These are phyloP conservation scores for Helleia helle DNA, from an alignment of 2,888 invertebrate genomes.

Conservation along the genomic window DNA sequence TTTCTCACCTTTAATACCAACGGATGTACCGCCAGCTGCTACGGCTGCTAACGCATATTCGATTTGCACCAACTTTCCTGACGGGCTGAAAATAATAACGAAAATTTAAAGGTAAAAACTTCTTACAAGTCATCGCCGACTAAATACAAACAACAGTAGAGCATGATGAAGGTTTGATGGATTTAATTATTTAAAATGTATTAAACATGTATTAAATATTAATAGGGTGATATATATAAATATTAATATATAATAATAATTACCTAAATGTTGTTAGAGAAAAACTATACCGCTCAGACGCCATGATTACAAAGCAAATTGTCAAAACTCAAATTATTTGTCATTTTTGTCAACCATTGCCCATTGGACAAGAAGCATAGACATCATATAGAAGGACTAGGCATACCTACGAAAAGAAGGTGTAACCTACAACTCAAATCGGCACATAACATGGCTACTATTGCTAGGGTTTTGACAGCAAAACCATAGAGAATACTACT, in stretches of 20 bases:
- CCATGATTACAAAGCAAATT: conserved; percentile 83
- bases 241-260: conserved; percentile 15
- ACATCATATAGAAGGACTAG: too few species aligned
- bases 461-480: too few species aligned
- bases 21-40: conserved; percentile 97
- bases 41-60: conserved; percentile 99
- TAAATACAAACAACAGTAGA: neutral
- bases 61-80: conserved; percentile 99
- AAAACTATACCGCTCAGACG: conserved; percentile 97
- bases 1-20: conserved; percentile 96
- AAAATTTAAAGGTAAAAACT: conserved; percentile 17
- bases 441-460: too few species aligned
- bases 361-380: too few species aligned
- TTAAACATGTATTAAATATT: neutral
- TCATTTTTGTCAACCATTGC: too few species aligned
- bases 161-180: neutral
- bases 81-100: conserved; percentile 81
- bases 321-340: too few species aligned
- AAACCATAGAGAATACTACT: too few species aligned
- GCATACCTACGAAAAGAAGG: too few species aligned
- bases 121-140: neutral
- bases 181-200: neutral
- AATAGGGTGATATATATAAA: neutral
- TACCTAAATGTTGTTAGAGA: conserved; percentile 86
- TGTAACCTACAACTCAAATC: too few species aligned